Conservation (phyloP, 2,888 invertebrate species). For the Tachystola acroxantha region DNA sequence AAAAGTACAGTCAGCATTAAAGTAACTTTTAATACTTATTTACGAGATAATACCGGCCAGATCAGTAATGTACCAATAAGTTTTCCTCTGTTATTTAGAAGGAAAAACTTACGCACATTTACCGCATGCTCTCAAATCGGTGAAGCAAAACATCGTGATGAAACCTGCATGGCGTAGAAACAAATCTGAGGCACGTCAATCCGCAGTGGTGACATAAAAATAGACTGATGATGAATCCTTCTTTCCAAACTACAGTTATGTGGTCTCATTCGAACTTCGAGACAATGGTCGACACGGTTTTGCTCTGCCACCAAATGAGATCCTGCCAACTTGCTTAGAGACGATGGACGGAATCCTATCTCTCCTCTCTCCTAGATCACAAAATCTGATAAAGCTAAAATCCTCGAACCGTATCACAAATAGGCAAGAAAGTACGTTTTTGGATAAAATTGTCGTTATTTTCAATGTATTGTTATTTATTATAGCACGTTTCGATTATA, state of each 20-base stretch:
- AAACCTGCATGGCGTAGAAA: too few relatives aligned
- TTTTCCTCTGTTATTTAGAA: too few relatives aligned
- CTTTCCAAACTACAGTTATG: slow-evolving; percentile 47
- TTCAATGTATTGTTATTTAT: slow-evolving; percentile 39
- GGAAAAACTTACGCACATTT: too few relatives aligned
- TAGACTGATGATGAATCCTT: too few relatives aligned
- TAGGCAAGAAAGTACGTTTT: slow-evolving; percentile 9
- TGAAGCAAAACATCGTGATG: too few relatives aligned
- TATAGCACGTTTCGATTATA: slow-evolving; percentile 34
- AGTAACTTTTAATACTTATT: too few relatives aligned
- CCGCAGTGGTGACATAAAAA: too few relatives aligned
- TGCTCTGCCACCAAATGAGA: slow-evolving; percentile 79
- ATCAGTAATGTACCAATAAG: too few relatives aligned
- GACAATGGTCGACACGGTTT: slow-evolving; percentile 82
- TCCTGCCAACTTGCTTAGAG: slow-evolving; percentile 80
- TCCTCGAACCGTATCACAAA: slow-evolving; percentile 3
- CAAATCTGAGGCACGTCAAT: too few relatives aligned
- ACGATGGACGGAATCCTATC: slow-evolving; percentile 72
- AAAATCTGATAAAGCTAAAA: background rate
- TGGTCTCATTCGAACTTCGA: slow-evolving; percentile 83
- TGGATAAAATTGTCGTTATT: slow-evolving; percentile 27
- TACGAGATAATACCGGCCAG: too few relatives aligned
- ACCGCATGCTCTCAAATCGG: too few relatives aligned
- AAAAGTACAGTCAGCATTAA: too few relatives aligned
- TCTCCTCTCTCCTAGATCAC: slow-evolving; percentile 19